These are phyloP conservation scores for Capromys pilorides DNA, from an alignment of 2,797 vertebrate genomes.

Conservation along the genomic window DNA sequence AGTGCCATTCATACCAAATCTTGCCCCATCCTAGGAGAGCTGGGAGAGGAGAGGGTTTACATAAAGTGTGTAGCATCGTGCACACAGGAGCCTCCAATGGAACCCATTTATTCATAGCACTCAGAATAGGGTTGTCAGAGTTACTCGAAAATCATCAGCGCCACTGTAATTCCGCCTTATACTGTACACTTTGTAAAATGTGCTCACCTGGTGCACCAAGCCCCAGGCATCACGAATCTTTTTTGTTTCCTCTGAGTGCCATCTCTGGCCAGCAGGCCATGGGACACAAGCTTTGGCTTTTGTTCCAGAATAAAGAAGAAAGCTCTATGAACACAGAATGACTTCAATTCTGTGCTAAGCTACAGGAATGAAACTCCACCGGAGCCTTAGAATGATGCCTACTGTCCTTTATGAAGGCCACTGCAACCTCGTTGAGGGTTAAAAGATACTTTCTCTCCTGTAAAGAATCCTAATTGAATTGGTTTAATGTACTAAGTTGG, in stretches of 20 bases:
- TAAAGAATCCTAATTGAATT: not conserved
- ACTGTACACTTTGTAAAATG: not conserved
- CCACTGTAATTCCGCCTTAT: not conserved
- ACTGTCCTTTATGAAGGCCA: not conserved
- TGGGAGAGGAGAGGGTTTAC: not conserved
- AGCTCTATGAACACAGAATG: not conserved
- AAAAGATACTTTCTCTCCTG: not conserved
- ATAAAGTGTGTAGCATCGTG: not conserved
- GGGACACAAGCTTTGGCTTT: not conserved
- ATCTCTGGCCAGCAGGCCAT: not conserved
- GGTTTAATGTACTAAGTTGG: conserved; percentile 70
- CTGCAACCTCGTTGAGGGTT: not conserved
- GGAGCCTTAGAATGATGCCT: not conserved
- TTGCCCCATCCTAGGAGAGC: not conserved
- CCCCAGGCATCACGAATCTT: rapidly evolving
- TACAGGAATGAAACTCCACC: not conserved
- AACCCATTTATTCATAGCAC: not conserved
- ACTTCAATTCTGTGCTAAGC: not conserved
- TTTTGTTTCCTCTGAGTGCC: not conserved
- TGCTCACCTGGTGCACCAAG: not conserved
- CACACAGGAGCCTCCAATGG: not conserved
- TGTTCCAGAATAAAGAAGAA: not conserved
- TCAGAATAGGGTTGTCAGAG: not conserved
- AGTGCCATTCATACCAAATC: not conserved
- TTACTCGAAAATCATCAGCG: not conserved